Evolutionary conservation across 2,888 invertebrate species (phyloP).

Genomic region (Chrysotoxum bicinctum): DNA sequence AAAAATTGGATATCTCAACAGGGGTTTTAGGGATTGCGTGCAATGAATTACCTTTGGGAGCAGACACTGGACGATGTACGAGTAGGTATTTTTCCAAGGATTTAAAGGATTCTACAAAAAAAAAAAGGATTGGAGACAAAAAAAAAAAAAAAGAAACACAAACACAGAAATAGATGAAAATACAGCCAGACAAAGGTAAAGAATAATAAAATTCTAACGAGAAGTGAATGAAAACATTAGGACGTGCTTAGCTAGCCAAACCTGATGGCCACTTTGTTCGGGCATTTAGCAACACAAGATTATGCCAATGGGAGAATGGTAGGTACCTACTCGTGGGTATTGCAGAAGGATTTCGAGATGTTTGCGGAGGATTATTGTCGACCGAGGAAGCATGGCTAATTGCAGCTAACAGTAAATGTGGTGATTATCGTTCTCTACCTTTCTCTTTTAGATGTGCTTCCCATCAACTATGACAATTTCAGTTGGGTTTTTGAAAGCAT

Average conservation of each 20-base stretch:
- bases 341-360: conserved; percentile 36
- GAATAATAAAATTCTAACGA: conserved; percentile 68
- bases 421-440: conserved; percentile 45
- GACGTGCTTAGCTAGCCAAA: conserved; percentile 67
- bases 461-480: conserved; percentile 33
- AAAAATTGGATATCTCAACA: conserved; percentile 43
- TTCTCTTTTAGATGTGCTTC: conserved; percentile 37
- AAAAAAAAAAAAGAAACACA: neutral
- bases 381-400: conserved; percentile 62
- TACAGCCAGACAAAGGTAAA: conserved; percentile 13
- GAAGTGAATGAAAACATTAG: conserved; percentile 70
- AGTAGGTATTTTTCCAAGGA: neutral
- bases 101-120: conserved; percentile 22
- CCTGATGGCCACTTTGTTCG: conserved; percentile 57
- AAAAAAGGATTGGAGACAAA: neutral
- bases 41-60: conserved; percentile 48
- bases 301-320: neutral
- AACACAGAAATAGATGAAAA: conserved; percentile 15
- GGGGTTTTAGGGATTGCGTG: conserved; percentile 52
- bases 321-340: neutral
- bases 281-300: conserved; percentile 49
- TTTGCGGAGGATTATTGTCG: conserved; percentile 51
- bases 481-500: conserved; percentile 14
- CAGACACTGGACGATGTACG: conserved; percentile 11
- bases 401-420: conserved; percentile 50